Conservation (phyloP, 1,140 invertebrate species). For the Lucilia sericata region DNA sequence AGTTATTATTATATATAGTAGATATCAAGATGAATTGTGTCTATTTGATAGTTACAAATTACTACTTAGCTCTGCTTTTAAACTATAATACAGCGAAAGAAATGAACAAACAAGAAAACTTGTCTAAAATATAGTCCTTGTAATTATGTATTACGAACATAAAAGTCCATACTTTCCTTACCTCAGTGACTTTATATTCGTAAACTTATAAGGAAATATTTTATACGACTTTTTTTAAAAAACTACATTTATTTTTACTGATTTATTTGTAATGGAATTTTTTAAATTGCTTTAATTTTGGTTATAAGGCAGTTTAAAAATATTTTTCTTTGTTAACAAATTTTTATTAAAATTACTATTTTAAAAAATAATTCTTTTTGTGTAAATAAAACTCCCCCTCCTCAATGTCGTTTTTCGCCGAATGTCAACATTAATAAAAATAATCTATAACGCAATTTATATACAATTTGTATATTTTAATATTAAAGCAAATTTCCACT, state of each 20-base stretch:
- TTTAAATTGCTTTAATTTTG: background rate
- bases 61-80: background rate
- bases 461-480: constrained; percentile 32
- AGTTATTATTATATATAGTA: constrained; percentile 34
- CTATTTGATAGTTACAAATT: background rate
- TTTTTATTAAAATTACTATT: background rate
- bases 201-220: background rate
- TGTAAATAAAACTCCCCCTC: background rate
- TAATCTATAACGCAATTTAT: background rate
- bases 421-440: constrained; percentile 8
- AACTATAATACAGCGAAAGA: background rate
- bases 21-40: constrained; percentile 17
- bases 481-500: constrained; percentile 40
- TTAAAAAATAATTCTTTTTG: background rate
- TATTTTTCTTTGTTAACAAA: background rate
- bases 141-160: background rate
- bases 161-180: background rate
- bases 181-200: background rate
- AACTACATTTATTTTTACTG: background rate
- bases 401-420: background rate
- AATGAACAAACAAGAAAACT: background rate
- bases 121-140: background rate
- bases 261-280: background rate
- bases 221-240: background rate
- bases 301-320: too few species aligned